Evolutionary conservation across 2,888 invertebrate genomes (phyloP).

Genomic region (Silvanus unidentatus): DNA sequence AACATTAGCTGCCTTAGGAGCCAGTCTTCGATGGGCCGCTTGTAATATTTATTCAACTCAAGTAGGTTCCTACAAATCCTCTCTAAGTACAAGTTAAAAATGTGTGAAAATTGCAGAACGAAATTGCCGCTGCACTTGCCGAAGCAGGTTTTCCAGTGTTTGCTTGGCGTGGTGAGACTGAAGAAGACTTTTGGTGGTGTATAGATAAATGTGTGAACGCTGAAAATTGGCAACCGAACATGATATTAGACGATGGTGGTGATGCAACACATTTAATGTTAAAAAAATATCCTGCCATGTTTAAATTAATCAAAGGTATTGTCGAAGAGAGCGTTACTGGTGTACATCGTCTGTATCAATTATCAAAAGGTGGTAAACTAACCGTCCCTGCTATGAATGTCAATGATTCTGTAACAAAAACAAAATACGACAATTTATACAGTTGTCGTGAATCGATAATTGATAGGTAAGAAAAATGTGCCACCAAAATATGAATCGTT

Average conservation of each 20-base stretch:
- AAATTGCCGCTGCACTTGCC: slow-evolving; percentile 92
- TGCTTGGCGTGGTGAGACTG: slow-evolving; percentile 96
- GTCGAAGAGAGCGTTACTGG: slow-evolving; percentile 98
- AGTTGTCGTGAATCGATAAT: slow-evolving; percentile 90
- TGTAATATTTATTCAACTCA: slow-evolving; percentile 98
- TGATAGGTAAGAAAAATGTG: slow-evolving; percentile 57
- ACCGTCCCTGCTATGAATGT: slow-evolving; percentile 98
- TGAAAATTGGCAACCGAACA: slow-evolving; percentile 94
- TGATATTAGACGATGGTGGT: slow-evolving; percentile 96
- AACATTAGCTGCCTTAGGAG: slow-evolving; percentile 81
- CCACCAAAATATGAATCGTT: too few relatives aligned
- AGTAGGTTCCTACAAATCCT: slow-evolving; percentile 43
- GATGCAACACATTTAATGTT: slow-evolving; percentile 95
- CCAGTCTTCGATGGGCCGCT: slow-evolving; percentile 92
- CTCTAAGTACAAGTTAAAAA: slow-evolving; percentile 1
- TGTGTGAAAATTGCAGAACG: slow-evolving; percentile 64
- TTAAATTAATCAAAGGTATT: slow-evolving; percentile 86
- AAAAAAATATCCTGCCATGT: slow-evolving; percentile 89
- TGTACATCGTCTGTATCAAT: slow-evolving; percentile 93
- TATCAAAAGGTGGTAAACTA: slow-evolving; percentile 89
- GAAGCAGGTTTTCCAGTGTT: slow-evolving; percentile 86
- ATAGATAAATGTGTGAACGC: slow-evolving; percentile 92
- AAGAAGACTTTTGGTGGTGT: slow-evolving; percentile 99
- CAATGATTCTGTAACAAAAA: slow-evolving; percentile 96
- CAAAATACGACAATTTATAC: slow-evolving; percentile 95